Evolutionary conservation across 2,888 invertebrate genomes (phyloP), one percentile per base, ranked within the genome.

Genomic region (Stratiomys singularior): DNA sequence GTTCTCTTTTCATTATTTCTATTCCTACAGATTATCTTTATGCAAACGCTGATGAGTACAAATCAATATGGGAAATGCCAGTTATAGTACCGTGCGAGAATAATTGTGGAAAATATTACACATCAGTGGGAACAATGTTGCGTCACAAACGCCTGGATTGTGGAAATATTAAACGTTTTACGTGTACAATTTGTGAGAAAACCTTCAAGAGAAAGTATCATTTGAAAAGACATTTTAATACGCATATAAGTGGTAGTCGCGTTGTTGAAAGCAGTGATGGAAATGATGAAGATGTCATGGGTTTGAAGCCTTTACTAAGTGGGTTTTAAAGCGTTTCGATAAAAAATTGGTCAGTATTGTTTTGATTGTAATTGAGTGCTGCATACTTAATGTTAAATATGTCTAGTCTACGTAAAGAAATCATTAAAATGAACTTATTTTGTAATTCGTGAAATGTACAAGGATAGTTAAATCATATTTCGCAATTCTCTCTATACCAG

Each of bases 101-200:
- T 76, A 88, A 88, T 81, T 89, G 89, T 80, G 89, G 89, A 79
- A 89, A 89, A 81, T 85, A 85, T 79, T 85, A 85, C 80, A 82
- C 83, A 77, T 83, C 83, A 1, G 72, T 82, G 77, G 82, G 81
- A 76, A 83, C 83, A 66, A 82, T 85, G 82, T 79, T 82, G 81
- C 81, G 83, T 74, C 85, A 85, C 79, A 80, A 84, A 66, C 83
- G 82, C 1, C 80, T 84, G 77, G 85, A 86, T 80, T 85, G 85
- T 79, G 83, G 83, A 77, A 82, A 82, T 56, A 82, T 83, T 44
- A 84, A 84, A 78, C 83, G 82, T 18, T 85, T 85, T 64, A 82
- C 83, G 52, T 85, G 85, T 77, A 82, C 82, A 60, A 81, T 82
- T 52, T 85, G 85, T 77, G 81, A 82, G n/a, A 85, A 85, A 77